Evolutionary conservation across 2,113 vertebrate species (phyloP), one percentile per base, ranked within the genome.

Genomic region (Donacobius atricapilla): DNA sequence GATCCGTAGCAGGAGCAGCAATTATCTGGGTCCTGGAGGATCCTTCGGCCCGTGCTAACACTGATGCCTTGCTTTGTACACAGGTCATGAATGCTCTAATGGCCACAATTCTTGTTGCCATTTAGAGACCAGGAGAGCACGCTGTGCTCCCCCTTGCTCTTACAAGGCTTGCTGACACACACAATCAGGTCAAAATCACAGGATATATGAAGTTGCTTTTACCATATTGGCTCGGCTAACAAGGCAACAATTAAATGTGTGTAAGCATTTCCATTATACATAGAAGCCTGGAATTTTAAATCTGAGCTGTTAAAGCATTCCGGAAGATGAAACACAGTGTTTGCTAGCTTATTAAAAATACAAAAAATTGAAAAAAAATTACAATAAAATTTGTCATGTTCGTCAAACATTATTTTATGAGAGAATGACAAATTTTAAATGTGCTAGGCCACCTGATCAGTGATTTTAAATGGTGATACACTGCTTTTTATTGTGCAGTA

Each of bases 1-100:
- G 69, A 81, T 89, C 60, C 33, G 3, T n/a, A 53, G 63, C 45
- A 54, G 78, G 57, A 77, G 60, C 79, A 96, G 60, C 89, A 96
- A 93, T 97, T 95, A 86, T 25, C 51, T 17, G 35, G 37, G 30
- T 96, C 76, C 90, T 40, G 7, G 51, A 94, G 96, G 63, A 95
- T 63, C n/a, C 90, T 56, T 42, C 75, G 27, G 65, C 37, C 51
- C 63, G 81, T 39, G 37, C 48, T 64, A 15, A 57, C 57, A 20
- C 57, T 35, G 84, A 40, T 76, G 31, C 64, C 84, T 95, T 33
- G 65, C 73, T 97, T 83, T 47, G 28, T 57, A 97, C 94, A 64
- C 86, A 81, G 90, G 87, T 93, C 80, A 73, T 58, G 94, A 88
- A 53, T 63, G 73, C 63, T 83, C 50, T 92, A 95, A 92, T 95